A percentile compares a stretch with the other conserved stretches of the same genome.
phyloP scores from a whole-genome alignment of 2,113 vertebrate genomes.

The Rhabdornis inornatus region DNA sequence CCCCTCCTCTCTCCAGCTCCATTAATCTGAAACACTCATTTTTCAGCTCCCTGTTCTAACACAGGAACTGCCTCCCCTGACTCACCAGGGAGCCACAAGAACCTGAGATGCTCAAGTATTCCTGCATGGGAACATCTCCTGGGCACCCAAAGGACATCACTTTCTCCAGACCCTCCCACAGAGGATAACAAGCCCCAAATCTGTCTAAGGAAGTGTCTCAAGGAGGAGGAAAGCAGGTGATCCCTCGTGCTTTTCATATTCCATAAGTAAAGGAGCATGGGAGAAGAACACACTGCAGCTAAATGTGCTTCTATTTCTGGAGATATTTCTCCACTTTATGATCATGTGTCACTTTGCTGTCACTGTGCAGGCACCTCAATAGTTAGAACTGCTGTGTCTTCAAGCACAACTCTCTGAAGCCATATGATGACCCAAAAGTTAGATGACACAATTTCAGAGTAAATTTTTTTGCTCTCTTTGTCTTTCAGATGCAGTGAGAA shows the following conservation, averaged over 20 bases:
- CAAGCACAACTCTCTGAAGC: neutral
- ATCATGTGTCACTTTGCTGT: neutral
- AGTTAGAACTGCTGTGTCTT: fast-evolving
- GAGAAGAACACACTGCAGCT: neutral
- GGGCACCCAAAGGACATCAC: neutral
- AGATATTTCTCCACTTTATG: neutral
- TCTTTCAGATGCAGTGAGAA: neutral
- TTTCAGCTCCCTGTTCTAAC: neutral
- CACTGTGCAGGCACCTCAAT: neutral
- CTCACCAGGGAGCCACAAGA: neutral
- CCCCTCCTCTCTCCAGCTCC: neutral
- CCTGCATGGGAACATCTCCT: neutral
- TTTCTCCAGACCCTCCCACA: neutral
- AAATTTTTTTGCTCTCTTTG: neutral
- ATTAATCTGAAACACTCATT: neutral
- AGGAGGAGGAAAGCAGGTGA: neutral
- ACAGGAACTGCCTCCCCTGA: neutral
- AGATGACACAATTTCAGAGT: neutral
- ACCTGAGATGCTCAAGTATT: neutral
- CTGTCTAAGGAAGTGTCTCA: neutral
- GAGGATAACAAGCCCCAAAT: neutral
- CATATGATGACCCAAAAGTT: neutral
- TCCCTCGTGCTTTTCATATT: neutral
- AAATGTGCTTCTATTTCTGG: neutral
- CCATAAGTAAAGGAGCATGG: neutral